Evolutionary conservation across 2,888 invertebrate genomes (phyloP).

Genomic region (Drosophila nr. perissopoda): DNA sequence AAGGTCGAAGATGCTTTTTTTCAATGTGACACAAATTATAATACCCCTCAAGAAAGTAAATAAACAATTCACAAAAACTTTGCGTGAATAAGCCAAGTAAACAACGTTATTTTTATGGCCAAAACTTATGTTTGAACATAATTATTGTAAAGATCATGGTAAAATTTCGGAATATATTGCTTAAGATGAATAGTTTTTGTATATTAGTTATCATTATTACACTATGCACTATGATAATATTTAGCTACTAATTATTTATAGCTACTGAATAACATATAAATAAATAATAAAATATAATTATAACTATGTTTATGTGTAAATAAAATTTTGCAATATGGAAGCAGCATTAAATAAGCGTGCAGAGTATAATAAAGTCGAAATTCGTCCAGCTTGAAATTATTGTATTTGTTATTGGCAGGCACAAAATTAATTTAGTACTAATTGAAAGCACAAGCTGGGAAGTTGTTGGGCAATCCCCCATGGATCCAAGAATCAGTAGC

Average conservation of each 20-base stretch:
- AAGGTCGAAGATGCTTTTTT: conserved; percentile 4
- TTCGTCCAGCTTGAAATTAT: neutral
- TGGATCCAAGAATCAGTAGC: conserved; percentile 48
- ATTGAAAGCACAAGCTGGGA: conserved; percentile 58
- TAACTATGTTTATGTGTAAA: no score
- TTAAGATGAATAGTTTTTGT: neutral
- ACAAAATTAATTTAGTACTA: conserved; percentile 49
- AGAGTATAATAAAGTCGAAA: conserved; percentile 21
- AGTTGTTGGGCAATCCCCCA: conserved; percentile 49
- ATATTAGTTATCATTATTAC: neutral
- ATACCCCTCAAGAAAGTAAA: neutral
- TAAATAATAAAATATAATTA: neutral
- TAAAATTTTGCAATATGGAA: no score
- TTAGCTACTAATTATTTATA: neutral
- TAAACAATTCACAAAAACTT: conserved; percentile 9
- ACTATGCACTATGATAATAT: neutral
- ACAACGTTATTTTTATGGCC: conserved; percentile 23
- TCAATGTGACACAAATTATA: neutral
- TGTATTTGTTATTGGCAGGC: conserved; percentile 23
- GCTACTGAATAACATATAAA: neutral
- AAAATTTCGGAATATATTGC: neutral
- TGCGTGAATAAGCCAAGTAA: conserved; percentile 18
- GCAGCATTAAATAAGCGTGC: neutral
- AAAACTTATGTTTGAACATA: conserved; percentile 7
- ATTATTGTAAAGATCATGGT: conserved; percentile 3